phyloP scores from a whole-genome alignment of 2,113 vertebrate species.

The Henicopernis longicauda region DNA sequence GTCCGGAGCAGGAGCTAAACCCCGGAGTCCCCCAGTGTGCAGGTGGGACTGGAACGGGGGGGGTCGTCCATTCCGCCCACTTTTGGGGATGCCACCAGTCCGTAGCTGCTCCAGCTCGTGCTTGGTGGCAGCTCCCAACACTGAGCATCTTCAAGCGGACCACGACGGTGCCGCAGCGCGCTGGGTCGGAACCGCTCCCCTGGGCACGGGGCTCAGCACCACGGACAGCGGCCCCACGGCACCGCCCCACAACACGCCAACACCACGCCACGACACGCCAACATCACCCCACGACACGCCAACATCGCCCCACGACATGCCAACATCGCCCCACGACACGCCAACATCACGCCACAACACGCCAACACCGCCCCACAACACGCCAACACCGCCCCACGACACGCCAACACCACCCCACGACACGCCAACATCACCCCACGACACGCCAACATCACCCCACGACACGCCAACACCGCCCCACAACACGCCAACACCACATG shows the following conservation, averaged over 20 bases:
- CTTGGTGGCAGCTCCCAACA: rapidly evolving
- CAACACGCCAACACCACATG: rapidly evolving
- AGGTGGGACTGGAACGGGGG: not conserved
- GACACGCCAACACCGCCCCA: rapidly evolving
- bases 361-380: rapidly evolving
- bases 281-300: rapidly evolving
- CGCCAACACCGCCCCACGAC: rapidly evolving
- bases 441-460: rapidly evolving
- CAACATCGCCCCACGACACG: rapidly evolving
- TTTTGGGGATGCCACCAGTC: not conserved
- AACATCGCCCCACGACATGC: rapidly evolving
- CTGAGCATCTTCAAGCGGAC: rapidly evolving
- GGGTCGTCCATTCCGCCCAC: rapidly evolving
- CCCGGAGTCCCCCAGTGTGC: rapidly evolving
- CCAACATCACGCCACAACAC: rapidly evolving
- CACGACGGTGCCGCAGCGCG: rapidly evolving
- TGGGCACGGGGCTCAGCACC: not conserved
- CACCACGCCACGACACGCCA: rapidly evolving
- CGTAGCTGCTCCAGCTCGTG: not conserved
- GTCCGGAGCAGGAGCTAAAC: not conserved
- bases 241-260: rapidly evolving
- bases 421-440: rapidly evolving
- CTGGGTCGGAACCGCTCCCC: rapidly evolving
- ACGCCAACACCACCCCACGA: rapidly evolving
- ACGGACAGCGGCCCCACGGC: not conserved